These are phyloP conservation scores for Diarsia brunnea DNA, from an alignment of 2,888 invertebrate genomes.

Conservation along the genomic window DNA sequence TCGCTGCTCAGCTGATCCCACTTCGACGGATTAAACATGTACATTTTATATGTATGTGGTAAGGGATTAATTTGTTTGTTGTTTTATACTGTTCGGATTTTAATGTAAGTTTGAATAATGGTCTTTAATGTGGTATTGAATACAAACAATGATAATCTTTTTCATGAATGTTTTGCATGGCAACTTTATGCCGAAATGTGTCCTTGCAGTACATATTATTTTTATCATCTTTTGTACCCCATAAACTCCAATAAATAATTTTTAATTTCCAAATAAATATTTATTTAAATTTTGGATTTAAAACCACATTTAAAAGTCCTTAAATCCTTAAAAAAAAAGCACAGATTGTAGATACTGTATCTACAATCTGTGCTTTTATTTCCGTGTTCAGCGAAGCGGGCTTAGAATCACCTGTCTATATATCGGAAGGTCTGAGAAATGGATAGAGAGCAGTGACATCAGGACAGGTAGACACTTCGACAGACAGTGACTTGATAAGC, in stretches of 20 bases:
- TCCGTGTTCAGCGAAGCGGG: conserved; percentile 21
- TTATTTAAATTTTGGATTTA: too few relatives aligned
- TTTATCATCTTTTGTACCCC: too few relatives aligned
- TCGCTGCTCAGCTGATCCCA: conserved; percentile 21
- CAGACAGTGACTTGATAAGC: conserved; percentile 38
- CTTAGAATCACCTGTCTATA: conserved; percentile 25
- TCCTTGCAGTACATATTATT: too few relatives aligned
- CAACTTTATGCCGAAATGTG: too few relatives aligned
- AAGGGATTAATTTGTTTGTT: neutral
- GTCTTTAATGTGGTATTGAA: neutral
- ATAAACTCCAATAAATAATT: too few relatives aligned
- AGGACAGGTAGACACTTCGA: conserved; percentile 39
- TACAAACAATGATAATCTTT: neutral
- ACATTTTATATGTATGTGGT: conserved; percentile 21
- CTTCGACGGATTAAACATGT: conserved; percentile 27
- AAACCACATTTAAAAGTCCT: conserved; percentile 16
- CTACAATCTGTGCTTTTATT: conserved; percentile 28
- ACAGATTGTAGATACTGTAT: too few relatives aligned
- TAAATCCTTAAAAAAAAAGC: too few relatives aligned
- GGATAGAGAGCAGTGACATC: conserved; percentile 13
- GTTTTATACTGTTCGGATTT: neutral
- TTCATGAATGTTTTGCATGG: too few relatives aligned
- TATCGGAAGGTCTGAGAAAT: conserved; percentile 26
- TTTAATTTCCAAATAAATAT: too few relatives aligned
- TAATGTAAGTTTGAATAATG: neutral